Evolutionary conservation across 1,140 invertebrate genomes (phyloP).

Genomic region (Drosophila orena): DNA sequence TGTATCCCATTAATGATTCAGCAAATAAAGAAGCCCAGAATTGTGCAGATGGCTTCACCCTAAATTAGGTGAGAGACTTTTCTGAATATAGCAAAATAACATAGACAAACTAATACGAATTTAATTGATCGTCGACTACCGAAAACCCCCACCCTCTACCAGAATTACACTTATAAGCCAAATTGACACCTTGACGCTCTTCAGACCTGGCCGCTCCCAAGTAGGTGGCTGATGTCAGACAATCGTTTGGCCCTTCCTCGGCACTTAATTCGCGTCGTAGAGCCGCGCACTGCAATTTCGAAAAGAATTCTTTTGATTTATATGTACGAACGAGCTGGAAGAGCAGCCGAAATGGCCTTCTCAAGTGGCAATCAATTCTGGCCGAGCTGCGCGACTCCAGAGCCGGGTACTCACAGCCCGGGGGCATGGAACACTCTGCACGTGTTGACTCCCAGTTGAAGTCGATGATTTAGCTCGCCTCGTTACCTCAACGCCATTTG

Average conservation of each 20-base stretch:
- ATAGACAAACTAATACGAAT: conserved; percentile 58
- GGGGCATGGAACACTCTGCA: conserved; percentile 51
- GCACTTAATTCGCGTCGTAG: conserved; percentile 30
- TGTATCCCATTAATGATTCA: not conserved
- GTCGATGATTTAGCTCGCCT: conserved; percentile 62
- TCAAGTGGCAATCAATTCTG: conserved; percentile 79
- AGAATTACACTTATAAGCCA: no score
- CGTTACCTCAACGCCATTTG: conserved; percentile 79
- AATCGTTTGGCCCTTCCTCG: conserved; percentile 27
- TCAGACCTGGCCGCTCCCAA: conserved; percentile 52
- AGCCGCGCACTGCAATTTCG: conserved; percentile 49
- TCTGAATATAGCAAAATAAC: not conserved
- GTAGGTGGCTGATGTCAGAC: conserved; percentile 62
- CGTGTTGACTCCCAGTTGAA: conserved; percentile 70
- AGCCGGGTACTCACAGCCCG: conserved; percentile 12
- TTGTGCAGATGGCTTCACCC: not conserved
- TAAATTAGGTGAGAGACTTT: not conserved
- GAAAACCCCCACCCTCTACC: no score
- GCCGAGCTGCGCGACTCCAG: conserved; percentile 16
- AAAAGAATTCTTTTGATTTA: conserved; percentile 74
- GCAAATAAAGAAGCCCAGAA: not conserved
- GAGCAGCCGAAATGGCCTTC: conserved; percentile 63
- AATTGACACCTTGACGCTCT: conserved; percentile 63
- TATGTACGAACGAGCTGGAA: conserved; percentile 41
- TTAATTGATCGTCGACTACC: conserved; percentile 59